Percentiles rank a stretch among this genome's conserved stretches.
These are phyloP conservation scores for Ericerus pela DNA, from an alignment of 1,140 invertebrate genomes.

Conservation along the genomic window DNA sequence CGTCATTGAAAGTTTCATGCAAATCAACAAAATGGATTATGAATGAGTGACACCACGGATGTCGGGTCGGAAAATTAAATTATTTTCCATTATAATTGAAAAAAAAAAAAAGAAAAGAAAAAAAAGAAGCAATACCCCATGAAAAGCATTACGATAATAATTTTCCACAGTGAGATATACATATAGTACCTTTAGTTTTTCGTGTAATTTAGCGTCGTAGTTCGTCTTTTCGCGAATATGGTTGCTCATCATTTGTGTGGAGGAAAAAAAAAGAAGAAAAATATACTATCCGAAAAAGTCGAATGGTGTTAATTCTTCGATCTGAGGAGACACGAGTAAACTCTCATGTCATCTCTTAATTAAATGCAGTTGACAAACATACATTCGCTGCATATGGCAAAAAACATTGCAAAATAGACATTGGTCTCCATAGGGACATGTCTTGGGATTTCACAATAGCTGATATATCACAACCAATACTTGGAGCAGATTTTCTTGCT, in stretches of 20 bases:
- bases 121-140: conserved; percentile 6
- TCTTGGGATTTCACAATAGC: no score
- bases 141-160: conserved; percentile 11
- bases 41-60: not conserved
- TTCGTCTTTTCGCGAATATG: not conserved
- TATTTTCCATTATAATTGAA: conserved; percentile 12
- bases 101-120: no score
- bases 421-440: no score
- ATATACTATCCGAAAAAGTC: not conserved
- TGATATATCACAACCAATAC: no score
- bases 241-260: no score
- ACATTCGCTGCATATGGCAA: no score
- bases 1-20: not conserved
- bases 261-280: conserved; percentile 1
- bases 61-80: conserved; percentile 9
- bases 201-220: conserved; percentile 7
- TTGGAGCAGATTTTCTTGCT: no score
- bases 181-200: no score
- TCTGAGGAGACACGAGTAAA: no score
- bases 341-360: no score
- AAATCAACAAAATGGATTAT: not conserved
- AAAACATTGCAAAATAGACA: no score
- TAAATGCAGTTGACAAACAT: no score
- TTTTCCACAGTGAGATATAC: conserved; percentile 3
- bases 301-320: not conserved